A percentile compares a stretch with the other conserved stretches of the same genome.
phyloP scores from a whole-genome alignment of 2,113 vertebrate genomes.

The Ovis canadensis region DNA sequence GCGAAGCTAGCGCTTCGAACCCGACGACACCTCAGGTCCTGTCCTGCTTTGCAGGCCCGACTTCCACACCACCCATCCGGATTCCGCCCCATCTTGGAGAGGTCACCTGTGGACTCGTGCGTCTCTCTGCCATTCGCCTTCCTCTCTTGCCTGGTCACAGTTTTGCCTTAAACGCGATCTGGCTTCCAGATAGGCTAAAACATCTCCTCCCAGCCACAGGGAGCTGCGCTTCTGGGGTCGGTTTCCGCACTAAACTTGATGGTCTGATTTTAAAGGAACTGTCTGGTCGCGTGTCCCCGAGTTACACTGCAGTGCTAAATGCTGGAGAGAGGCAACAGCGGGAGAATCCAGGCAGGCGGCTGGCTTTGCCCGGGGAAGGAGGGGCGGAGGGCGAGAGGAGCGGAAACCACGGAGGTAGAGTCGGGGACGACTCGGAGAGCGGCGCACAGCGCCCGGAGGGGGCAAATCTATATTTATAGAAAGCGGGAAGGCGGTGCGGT shows the following conservation, averaged over 20 bases:
- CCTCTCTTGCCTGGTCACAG: neutral
- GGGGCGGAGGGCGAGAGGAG: neutral
- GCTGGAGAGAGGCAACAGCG: neutral
- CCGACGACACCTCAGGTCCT: no score
- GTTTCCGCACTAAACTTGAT: conserved; percentile 9
- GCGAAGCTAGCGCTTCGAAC: neutral
- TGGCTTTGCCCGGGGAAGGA: neutral
- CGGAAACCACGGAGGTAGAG: conserved; percentile 12
- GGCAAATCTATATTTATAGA: neutral
- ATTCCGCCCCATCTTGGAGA: neutral
- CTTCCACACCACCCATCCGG: neutral
- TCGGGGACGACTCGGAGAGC: neutral
- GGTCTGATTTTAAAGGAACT: neutral
- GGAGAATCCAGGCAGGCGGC: conserved; percentile 36
- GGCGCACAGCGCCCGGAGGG: neutral
- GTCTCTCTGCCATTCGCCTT: neutral
- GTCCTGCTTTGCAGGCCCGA: neutral
- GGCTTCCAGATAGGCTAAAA: neutral
- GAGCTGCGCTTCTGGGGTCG: neutral
- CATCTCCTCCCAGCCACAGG: accelerated
- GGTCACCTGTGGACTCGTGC: conserved; percentile 8
- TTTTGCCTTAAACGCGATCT: neutral
- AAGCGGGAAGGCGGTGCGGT: neutral
- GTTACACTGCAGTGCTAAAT: conserved; percentile 43
- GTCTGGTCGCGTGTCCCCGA: conserved; percentile 25